Evolutionary conservation across 2,797 vertebrate species (phyloP), one percentile per base, ranked within the genome.

Genomic region (Pempheris klunzingeri): DNA sequence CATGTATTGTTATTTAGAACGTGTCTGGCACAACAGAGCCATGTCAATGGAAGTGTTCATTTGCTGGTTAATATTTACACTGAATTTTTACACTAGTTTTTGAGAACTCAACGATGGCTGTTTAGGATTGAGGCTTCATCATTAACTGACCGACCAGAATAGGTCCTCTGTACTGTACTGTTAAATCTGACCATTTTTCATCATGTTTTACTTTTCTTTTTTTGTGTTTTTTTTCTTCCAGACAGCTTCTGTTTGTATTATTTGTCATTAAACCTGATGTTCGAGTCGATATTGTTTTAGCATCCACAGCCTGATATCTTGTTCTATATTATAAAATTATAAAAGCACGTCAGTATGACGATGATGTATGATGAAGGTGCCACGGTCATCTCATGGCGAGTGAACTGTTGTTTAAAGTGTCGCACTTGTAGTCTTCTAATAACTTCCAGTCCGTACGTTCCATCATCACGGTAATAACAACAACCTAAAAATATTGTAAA

Each of bases 1-100:
- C 26, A 12, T 32, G 41, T 72, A 8, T 63, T 49, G 20, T 63
- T 49, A 59, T 74, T 46, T 18, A 18, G 10, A 55, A 63, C 11
- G 2, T 17, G 28, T 53, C 55, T 26, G 1, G n/a, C 36, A 59
- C 46, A 20, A 59, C 47, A 64, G 54, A 79, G n/a, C 1, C 26
- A 18, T 10, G 30, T 66, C 64, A 26, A 5, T 20, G 15, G n/a
- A 74, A 7, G 36, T n/a, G n/a, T n/a, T n/a, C n/a, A 69, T 50
- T 50, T 61, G 26, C 59, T 28, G 30, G 11, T n/a, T 57, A 54
- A 68, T 30, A 54, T 24, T 38, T 8, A 50, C 20, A 34, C 20
- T 5, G 30, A 14, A 2, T 34, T 59, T 36, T 8, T 44, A 20
- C 3, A 0, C 36, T 15, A 36, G 10, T 39, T 50, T 66, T 50